Evolutionary conservation across 2,797 vertebrate genomes (phyloP).

Genomic region (Poeciliopsis turneri): DNA sequence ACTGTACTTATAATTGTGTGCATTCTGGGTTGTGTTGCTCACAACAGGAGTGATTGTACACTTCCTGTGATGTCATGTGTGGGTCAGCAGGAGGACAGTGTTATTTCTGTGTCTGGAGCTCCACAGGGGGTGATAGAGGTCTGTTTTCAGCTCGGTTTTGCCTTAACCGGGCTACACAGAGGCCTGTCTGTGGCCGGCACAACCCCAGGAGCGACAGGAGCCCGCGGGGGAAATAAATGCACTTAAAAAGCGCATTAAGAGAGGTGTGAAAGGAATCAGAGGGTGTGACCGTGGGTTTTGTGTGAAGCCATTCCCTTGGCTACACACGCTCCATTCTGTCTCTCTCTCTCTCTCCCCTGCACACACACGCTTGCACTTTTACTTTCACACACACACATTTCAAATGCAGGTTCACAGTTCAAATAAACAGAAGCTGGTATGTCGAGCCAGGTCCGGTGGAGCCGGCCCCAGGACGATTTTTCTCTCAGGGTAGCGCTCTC

Average conservation of each 20-base stretch:
- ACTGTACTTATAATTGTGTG: conserved; percentile 24
- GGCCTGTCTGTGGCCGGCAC: conserved; percentile 72
- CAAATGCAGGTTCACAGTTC: conserved; percentile 74
- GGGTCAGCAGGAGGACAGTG: conserved; percentile 69
- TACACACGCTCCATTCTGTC: conserved; percentile 39
- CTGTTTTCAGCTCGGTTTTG: conserved; percentile 59
- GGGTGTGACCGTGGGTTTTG: conserved; percentile 70
- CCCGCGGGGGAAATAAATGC: conserved; percentile 70
- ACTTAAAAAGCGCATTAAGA: conserved; percentile 67
- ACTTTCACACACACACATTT: conserved; percentile 64
- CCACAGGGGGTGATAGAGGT: conserved; percentile 39
- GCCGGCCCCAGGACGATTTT: conserved; percentile 56
- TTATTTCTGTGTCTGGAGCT: conserved; percentile 69
- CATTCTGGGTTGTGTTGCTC: conserved; percentile 1
- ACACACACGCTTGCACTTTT: conserved; percentile 45
- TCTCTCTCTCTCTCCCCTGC: background rate
- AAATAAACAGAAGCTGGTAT: conserved; percentile 79
- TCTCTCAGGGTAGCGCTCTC: conserved; percentile 61
- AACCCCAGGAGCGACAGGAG: conserved; percentile 63
- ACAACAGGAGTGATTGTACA: conserved; percentile 29
- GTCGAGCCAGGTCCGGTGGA: conserved; percentile 49
- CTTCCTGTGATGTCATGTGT: conserved; percentile 62
- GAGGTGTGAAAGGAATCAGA: conserved; percentile 71
- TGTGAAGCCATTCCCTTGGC: conserved; percentile 47
- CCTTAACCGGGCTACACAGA: conserved; percentile 67